These are phyloP conservation scores for Paradoxurus hermaphroditus DNA, from an alignment of 2,113 vertebrate species.

Conservation along the genomic window DNA sequence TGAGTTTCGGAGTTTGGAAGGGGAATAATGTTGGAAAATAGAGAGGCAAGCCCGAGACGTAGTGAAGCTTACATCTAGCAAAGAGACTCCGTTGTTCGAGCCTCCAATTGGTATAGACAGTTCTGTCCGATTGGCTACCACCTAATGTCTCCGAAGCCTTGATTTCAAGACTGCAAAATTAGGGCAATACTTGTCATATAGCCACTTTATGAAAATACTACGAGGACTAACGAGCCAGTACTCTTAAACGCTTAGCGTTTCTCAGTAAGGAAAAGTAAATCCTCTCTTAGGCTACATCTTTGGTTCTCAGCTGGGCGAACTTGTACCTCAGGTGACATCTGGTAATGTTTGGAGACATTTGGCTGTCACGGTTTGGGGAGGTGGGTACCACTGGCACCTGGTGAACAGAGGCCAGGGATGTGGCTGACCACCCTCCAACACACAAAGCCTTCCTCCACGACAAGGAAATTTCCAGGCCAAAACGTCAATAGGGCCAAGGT, in stretches of 20 bases:
- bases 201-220: background rate
- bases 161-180: background rate
- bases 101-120: no score
- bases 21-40: background rate
- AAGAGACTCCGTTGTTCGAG: background rate
- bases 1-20: background rate
- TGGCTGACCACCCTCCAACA: background rate
- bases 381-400: rapidly evolving
- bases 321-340: background rate
- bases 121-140: background rate
- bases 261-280: background rate
- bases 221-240: background rate
- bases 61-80: background rate
- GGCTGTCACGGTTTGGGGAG: background rate
- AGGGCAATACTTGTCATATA: background rate
- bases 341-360: background rate
- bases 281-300: background rate
- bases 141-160: background rate
- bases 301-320: background rate
- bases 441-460: no score
- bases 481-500: no score
- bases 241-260: background rate
- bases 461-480: background rate
- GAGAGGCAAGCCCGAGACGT: background rate
- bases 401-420: background rate